A percentile compares a stretch with the other conserved stretches of the same genome.
These are phyloP conservation scores for Phenganax subtilis DNA, from an alignment of 92 coral and sea anemone species.

Conservation along the genomic window DNA sequence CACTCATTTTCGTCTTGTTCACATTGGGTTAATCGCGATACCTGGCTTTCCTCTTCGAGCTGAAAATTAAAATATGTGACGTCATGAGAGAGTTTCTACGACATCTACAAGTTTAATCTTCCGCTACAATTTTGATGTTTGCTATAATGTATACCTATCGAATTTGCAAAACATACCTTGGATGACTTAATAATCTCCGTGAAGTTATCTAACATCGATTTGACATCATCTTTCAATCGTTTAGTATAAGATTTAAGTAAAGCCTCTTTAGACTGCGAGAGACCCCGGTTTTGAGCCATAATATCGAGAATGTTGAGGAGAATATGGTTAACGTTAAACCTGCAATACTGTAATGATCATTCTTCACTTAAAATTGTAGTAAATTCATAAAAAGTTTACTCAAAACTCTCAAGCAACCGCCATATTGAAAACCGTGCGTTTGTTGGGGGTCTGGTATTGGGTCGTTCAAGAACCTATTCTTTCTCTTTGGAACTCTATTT, in stretches of 20 bases:
- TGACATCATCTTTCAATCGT: constrained; percentile 89
- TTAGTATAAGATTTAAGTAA: constrained; percentile 89
- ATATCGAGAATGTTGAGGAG: background rate
- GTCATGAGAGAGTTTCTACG: background rate
- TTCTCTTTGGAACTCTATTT: constrained; percentile 34
- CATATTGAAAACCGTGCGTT: constrained; percentile 26
- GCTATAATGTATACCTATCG: too few species aligned
- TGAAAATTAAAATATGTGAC: constrained; percentile 12
- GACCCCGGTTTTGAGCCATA: constrained; percentile 79
- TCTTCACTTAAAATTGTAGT: background rate
- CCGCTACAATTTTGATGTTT: background rate
- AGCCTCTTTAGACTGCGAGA: constrained; percentile 95
- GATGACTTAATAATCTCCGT: constrained; percentile 92
- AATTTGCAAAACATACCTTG: constrained; percentile 52
- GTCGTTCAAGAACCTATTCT: constrained; percentile 25
- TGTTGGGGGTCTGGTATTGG: background rate
- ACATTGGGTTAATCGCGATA: constrained; percentile 71
- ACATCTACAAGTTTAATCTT: background rate
- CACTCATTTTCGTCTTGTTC: constrained; percentile 88
- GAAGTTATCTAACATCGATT: constrained; percentile 89
- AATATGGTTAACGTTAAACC: background rate
- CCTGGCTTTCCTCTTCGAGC: constrained; percentile 86
- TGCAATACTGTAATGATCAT: background rate
- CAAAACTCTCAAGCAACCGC: constrained; percentile 10
- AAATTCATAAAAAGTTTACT: background rate